Evolutionary conservation across 2,113 vertebrate genomes (phyloP).

Genomic region (Struthio camelus): DNA sequence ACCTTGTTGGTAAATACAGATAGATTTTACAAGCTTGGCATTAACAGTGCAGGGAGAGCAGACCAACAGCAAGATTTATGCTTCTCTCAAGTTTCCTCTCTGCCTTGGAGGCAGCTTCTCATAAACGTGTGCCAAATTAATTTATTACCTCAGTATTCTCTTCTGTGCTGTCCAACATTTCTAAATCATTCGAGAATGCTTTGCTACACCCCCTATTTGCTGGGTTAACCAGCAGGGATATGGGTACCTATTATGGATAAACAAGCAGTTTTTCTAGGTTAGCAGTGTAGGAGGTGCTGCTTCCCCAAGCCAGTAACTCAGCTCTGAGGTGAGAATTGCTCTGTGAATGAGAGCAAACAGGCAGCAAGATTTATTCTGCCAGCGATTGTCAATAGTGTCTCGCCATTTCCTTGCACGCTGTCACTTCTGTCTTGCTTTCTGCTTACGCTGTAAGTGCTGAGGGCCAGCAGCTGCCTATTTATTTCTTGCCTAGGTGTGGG

Average conservation of each 20-base stretch:
- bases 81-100: neutral
- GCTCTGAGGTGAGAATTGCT: too few relatives aligned
- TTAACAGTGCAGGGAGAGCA: neutral
- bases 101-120: neutral
- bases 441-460: fast-evolving
- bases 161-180: too few relatives aligned
- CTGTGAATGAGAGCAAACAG: neutral
- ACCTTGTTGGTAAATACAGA: neutral
- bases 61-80: neutral
- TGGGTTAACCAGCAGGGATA: too few relatives aligned
- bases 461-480: neutral
- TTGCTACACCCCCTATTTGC: too few relatives aligned
- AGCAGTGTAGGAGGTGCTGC: too few relatives aligned
- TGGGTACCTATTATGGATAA: too few relatives aligned
- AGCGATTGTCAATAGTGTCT: neutral
- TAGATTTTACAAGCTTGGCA: neutral
- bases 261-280: too few relatives aligned
- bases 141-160: too few relatives aligned
- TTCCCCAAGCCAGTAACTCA: too few relatives aligned
- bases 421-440: neutral
- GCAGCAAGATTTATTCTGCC: neutral
- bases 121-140: too few relatives aligned
- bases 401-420: neutral
- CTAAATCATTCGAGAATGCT: too few relatives aligned
- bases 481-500: neutral